Evolutionary conservation across 2,113 vertebrate species (phyloP).

Genomic region (Campylomormyrus tamandua): DNA sequence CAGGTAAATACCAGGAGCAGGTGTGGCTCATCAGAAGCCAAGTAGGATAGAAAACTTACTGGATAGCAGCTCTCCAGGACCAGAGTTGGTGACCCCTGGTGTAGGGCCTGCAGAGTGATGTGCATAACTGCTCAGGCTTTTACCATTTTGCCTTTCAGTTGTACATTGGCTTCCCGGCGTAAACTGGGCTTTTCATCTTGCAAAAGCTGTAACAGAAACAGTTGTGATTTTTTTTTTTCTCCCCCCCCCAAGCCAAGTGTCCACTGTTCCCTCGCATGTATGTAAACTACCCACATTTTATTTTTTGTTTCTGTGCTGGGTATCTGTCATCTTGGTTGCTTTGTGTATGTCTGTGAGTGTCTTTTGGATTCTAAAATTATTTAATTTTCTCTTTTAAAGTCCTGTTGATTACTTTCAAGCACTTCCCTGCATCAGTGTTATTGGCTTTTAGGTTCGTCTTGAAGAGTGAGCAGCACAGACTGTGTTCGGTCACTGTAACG

Average conservation of each 20-base stretch:
- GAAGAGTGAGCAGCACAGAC: background rate
- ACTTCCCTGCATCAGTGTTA: constrained; percentile 13
- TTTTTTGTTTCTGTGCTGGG: background rate
- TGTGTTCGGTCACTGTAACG: background rate
- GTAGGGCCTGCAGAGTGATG: constrained; percentile 28
- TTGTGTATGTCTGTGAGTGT: background rate
- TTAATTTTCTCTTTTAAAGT: constrained; percentile 2
- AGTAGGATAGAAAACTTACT: too few species aligned
- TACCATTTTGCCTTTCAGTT: background rate
- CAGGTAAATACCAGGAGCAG: too few species aligned
- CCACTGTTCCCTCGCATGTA: background rate
- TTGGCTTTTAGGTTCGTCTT: background rate
- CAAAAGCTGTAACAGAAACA: background rate
- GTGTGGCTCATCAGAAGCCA: too few species aligned
- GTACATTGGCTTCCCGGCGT: constrained; percentile 15
- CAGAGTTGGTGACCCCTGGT: too few species aligned
- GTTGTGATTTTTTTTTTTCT: background rate
- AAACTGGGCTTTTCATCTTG: constrained; percentile 7
- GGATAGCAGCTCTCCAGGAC: too few species aligned
- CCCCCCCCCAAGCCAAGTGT: background rate
- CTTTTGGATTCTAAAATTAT: background rate
- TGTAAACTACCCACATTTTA: background rate
- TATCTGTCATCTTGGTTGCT: background rate
- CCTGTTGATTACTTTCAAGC: background rate
- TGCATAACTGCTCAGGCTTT: background rate